A percentile compares a stretch with the other conserved stretches of the same genome.
Evolutionary conservation across 2,888 invertebrate genomes (phyloP).

Genomic region (Drosophila cracens): DNA sequence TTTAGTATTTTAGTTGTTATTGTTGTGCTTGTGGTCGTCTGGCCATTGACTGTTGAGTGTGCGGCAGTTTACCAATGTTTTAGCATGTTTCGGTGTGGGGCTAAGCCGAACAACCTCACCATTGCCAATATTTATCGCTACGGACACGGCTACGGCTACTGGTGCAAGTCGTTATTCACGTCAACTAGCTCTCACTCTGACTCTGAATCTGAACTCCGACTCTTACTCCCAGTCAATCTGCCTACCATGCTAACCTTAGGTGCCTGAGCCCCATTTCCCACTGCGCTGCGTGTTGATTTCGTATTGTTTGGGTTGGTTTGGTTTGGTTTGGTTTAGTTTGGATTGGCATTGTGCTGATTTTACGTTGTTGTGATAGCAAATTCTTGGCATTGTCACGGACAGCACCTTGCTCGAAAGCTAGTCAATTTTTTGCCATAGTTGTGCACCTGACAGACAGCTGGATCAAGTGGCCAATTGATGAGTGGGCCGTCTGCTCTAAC

Average conservation of each 20-base stretch:
- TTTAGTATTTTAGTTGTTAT: conserved; percentile 37
- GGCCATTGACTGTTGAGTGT: conserved; percentile 44
- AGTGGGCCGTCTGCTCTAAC: not conserved
- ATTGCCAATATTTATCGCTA: conserved; percentile 16
- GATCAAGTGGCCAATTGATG: conserved; percentile 24
- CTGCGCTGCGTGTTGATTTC: not conserved
- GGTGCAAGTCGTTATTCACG: conserved; percentile 23
- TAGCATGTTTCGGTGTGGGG: conserved; percentile 33
- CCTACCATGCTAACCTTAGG: not conserved
- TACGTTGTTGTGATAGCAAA: conserved; percentile 26
- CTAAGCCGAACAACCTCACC: conserved; percentile 21
- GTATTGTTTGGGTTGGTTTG: not conserved
- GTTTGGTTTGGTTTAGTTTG: not conserved
- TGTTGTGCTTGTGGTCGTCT: conserved; percentile 34
- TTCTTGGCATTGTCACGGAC: conserved; percentile 25
- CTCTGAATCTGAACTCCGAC: not conserved
- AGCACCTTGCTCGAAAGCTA: not conserved
- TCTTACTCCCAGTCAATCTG: not conserved
- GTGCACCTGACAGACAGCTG: conserved; percentile 16
- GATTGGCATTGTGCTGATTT: conserved; percentile 26
- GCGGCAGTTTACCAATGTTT: conserved; percentile 55
- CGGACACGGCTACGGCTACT: no score
- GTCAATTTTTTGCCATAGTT: not conserved
- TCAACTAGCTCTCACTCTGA: conserved; percentile 5
- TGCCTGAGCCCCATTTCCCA: conserved; percentile 4